Base-by-base conservation (phyloP, 2,888 invertebrate genomes). In the Thereva unica region DNA sequence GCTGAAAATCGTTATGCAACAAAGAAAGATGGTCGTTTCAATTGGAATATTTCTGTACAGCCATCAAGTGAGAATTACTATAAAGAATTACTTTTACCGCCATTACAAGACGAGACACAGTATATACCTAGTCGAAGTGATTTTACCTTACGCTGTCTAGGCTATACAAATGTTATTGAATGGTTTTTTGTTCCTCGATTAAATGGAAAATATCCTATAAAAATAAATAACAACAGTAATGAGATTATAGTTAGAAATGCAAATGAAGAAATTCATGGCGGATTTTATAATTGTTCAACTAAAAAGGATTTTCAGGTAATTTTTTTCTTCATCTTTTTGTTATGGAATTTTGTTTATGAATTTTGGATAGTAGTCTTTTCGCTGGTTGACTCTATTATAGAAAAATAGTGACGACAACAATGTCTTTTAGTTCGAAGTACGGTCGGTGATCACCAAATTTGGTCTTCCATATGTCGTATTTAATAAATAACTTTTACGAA, bases 1-100 rank as follows among this genome's bases (percentile, higher is more conserved):
- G 84, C 84, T 69, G 79, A 79, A 74, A 85, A 85, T 75, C 74
- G 74, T 70, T 79, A 82, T 76, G 76, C 83, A 67, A 77, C 78
- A 67, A 79, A 79, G 71, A 68, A 63, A 4, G 76, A 80, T 71
- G 78, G 78, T 37, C 80, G 80, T 71, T 76, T 76, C 56, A 71
- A 74, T 38, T 76, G 76, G 73, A 75, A 73, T 63, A 71, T 76
- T 12, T 56, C 57, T 34, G 70, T 75, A 9, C 23, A 67, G 38
- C 71, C 71, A 37, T n/a, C 7, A 50, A 64, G 37, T 6, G 23
- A 41, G 59, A 35, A 64, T 10, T 5, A 45, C 34, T 55, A 23
- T 23, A 70, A 61, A 71, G 12, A 74, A 55, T 74, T 76, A 55
- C 69, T 81, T 37, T 67, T 80, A 71, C 77, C 78, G 5, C 73